Base-by-base conservation (phyloP, 2,888 invertebrate species). In the Catotricha subobsoleta region DNA sequence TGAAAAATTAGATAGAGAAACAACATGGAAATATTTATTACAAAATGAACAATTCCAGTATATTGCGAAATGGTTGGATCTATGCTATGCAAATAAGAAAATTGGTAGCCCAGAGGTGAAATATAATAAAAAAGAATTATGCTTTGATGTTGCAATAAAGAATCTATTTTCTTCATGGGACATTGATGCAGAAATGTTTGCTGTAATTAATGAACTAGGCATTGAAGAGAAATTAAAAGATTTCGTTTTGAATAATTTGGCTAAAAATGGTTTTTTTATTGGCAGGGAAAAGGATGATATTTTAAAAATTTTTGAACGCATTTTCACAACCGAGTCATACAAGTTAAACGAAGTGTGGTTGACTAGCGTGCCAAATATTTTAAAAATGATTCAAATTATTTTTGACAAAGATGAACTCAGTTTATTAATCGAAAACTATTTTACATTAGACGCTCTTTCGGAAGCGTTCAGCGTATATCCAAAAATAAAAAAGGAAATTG, bases 251-350 rank as follows among this genome's bases (percentile, higher is more conserved):
- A 58, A 62, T 44, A 52, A 49, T 29, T 58, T 62, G 44, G 58
- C 57, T 1, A 43, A 45, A 0, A 51, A 72, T 49, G 80, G 80
- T 1, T 66, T 77, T 49, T 74, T 80, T 41, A 67, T 68, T 44
- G 60, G 66, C 12, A 60, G 64, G 41, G 81, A 82, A 54, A 59
- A 60, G 23, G 58, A 59, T 10, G 62, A 74, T 53, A 55, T 76
- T 27, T 60, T 66, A 46, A 58, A 64, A 50, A 67, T 76, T 36
- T 59, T 82, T 47, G 60, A 66, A 3, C 67, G 81, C 51, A 58
- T 80, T 36, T 69, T 72, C 45, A 64, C 54, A 2, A 59, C 57
- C 19, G 51, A 58, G 37, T 54, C 51, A 21, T 50, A 49, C 41
- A 47, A 44, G 37, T 46, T 39, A 23, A 58, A 59, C 35, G 46